Conservation (phyloP, 2,888 invertebrate genomes). For the Catonia carolina region DNA sequence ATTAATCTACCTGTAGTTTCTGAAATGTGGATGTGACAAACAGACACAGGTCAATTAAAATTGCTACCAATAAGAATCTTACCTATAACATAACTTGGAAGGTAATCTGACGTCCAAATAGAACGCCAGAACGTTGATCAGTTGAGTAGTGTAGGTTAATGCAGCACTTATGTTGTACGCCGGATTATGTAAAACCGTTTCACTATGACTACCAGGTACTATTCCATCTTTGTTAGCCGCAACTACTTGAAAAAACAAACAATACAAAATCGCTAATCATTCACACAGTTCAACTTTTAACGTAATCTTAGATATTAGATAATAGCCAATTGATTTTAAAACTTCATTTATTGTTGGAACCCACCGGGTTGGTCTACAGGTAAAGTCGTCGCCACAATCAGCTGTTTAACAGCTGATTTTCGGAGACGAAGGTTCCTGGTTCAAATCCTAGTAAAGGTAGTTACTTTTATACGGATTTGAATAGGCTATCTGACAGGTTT, state of each 20-base stretch:
- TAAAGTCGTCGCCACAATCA: no score
- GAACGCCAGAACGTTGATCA: constrained; percentile 73
- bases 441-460: no score
- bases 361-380: no score
- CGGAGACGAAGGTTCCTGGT: no score
- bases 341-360: no score
- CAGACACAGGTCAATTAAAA: no score
- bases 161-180: constrained; percentile 72
- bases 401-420: no score
- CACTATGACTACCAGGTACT: constrained; percentile 43
- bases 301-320: neutral
- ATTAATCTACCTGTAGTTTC: no score
- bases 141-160: constrained; percentile 77
- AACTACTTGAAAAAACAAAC: constrained; percentile 40
- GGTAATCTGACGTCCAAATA: constrained; percentile 78
- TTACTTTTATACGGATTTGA: no score
- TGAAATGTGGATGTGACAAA: no score
- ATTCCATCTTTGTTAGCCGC: constrained; percentile 51
- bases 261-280: constrained; percentile 17
- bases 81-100: constrained; percentile 62
- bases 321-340: no score
- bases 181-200: constrained; percentile 56
- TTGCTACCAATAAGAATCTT: constrained; percentile 29
- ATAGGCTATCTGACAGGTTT: no score
- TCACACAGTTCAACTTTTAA: constrained; percentile 2